Evolutionary conservation across 2,888 invertebrate species (phyloP), one percentile per base, ranked within the genome.

Genomic region (Icerya purchasi): DNA sequence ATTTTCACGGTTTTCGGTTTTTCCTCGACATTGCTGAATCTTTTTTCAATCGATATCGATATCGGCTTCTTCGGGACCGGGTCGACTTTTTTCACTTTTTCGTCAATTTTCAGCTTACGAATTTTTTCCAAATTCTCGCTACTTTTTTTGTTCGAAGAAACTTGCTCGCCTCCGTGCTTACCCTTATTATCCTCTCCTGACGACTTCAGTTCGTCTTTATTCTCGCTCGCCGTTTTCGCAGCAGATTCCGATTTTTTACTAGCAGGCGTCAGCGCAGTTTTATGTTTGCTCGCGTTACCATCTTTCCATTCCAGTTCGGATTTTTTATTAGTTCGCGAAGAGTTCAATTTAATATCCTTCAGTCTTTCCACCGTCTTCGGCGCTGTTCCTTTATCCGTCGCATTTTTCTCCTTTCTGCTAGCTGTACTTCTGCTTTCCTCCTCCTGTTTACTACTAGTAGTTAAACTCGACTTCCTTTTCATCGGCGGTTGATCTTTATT

Each of bases 1-100:
- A 86, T 85, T 77, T 92, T 93, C 1, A 91, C 92, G 50, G 92
- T 92, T 73, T 89, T 89, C 2, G 88, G 84, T 67, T 90, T 76
- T 5, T 64, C 62, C 58, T 75, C 80, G 14, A 78, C 77, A 57
- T 81, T 78, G 65, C 81, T 81, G 71, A 84, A 85, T 62, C 86
- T 76, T 59, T 83, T 80, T 75, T 87, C 87, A 66, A 87, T 85
- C 19, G 63, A 62, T 22, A 62, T 63, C 3, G 63, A 63, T 21
- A 62, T 61, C 20, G 64, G 63, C 54, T 65, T 64, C 61, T 66
- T 66, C 2, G 63, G 53, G 19, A 53, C 21, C 24, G 53, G 8
- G 53, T 58, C 61, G 55, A 61, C 61, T 56, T 67, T 67, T 20
- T 58, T 50, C 5, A 22, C 53, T 57, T 62, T 62, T 53, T 60